Percentiles rank a stretch among this genome's conserved stretches.
Evolutionary conservation across 1,140 invertebrate species (phyloP).

Genomic region (Ceratina australensis): DNA sequence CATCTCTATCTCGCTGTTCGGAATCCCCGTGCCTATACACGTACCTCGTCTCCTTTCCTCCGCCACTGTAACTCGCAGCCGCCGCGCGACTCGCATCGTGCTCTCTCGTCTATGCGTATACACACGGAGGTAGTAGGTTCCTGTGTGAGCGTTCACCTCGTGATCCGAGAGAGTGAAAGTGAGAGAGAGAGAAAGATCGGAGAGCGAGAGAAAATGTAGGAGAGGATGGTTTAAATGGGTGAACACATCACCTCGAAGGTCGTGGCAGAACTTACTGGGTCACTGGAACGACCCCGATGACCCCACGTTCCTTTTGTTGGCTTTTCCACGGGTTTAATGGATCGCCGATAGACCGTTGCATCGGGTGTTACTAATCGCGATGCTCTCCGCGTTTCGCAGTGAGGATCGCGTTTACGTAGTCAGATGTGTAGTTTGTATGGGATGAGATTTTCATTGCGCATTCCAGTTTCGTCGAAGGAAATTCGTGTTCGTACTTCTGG

Average conservation of each 20-base stretch:
- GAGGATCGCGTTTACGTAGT: background rate
- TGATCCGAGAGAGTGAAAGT: constrained; percentile 45
- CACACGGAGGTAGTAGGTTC: background rate
- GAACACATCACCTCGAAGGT: constrained; percentile 72
- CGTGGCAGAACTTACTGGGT: constrained; percentile 72
- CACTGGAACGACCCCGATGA: constrained; percentile 66
- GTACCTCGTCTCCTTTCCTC: constrained; percentile 7
- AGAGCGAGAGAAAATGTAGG: background rate
- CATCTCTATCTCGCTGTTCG: constrained; percentile 10
- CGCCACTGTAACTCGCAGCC: constrained; percentile 17
- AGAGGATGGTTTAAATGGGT: constrained; percentile 62
- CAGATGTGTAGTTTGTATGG: background rate
- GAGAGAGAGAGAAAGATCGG: constrained; percentile 33
- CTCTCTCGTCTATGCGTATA: constrained; percentile 32
- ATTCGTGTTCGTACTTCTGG: background rate
- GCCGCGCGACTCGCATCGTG: constrained; percentile 14
- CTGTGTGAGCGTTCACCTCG: background rate
- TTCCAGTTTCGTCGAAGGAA: background rate
- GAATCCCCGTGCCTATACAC: constrained; percentile 30
- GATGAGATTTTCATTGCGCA: background rate
- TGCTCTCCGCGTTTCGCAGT: background rate
- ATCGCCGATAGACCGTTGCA: background rate
- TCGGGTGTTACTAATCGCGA: too few relatives aligned
- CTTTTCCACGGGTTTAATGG: background rate
- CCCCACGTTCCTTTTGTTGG: constrained; percentile 20